phyloP scores from a whole-genome alignment of 2,888 invertebrate genomes.

The Phaedon cochleariae region DNA sequence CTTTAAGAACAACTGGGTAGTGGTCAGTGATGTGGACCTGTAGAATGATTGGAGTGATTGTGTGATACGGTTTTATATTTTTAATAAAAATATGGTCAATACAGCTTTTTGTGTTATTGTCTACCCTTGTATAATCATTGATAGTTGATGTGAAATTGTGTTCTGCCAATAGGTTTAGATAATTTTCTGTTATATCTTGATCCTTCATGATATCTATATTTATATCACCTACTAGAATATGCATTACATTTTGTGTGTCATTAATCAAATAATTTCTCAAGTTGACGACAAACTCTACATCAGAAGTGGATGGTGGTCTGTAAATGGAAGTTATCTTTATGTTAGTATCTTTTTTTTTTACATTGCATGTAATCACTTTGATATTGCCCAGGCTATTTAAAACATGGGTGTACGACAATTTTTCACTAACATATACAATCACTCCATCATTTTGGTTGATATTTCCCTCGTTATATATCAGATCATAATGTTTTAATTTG shows the following conservation, averaged over 20 bases:
- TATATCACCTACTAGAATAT: conserved; percentile 1
- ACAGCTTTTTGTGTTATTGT: not conserved
- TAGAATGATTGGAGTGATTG: conserved; percentile 6
- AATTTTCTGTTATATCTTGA: too few species aligned
- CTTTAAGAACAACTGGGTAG: not conserved
- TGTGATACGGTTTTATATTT: conserved; percentile 1
- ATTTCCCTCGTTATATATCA: conserved; percentile 3
- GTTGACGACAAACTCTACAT: conserved; percentile 3
- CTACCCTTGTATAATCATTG: not conserved
- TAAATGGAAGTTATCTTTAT: not conserved
- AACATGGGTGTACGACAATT: not conserved
- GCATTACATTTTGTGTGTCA: not conserved
- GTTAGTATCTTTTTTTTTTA: conserved; percentile 2
- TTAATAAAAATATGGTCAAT: not conserved
- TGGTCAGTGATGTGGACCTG: conserved; percentile 4
- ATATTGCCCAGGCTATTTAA: conserved; percentile 1
- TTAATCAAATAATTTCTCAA: conserved; percentile 1
- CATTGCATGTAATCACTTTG: conserved; percentile 2
- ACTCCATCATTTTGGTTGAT: conserved; percentile 3
- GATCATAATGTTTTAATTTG: conserved; percentile 1
- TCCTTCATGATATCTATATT: too few species aligned
- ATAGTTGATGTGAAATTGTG: conserved; percentile 2
- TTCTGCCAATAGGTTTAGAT: not conserved
- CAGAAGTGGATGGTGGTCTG: not conserved
- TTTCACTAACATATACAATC: conserved; percentile 3